Conservation (phyloP, 2,113 vertebrate genomes). For the Lophius piscatorius region DNA sequence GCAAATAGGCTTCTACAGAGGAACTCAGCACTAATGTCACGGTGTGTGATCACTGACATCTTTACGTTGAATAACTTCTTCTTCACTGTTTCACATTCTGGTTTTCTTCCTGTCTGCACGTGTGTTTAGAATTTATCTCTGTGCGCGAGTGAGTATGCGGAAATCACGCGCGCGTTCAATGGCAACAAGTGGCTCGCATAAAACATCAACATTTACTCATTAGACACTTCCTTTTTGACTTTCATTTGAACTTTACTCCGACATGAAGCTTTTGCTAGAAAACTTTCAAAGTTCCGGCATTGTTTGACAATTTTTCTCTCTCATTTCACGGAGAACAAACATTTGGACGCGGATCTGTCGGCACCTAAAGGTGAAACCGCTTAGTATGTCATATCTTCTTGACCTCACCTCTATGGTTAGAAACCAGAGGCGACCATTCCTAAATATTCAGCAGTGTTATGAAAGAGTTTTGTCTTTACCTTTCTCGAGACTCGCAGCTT, state of each 20-base stretch:
- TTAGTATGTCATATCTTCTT: no score
- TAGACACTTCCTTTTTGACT: accelerated
- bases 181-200: background rate
- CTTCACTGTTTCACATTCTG: background rate
- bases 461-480: conserved; percentile 52
- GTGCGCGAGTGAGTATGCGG: conserved; percentile 36
- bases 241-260: background rate
- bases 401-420: no score
- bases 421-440: no score
- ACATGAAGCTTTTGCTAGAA: background rate
- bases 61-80: background rate
- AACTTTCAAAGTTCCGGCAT: background rate
- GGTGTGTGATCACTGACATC: background rate
- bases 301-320: background rate
- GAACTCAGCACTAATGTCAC: background rate
- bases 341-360: accelerated
- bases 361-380: accelerated
- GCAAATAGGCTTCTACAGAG: conserved; percentile 22
- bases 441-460: background rate
- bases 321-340: background rate
- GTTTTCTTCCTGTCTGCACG: background rate
- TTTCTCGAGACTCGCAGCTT: conserved; percentile 30
- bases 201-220: background rate
- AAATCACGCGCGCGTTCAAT: conserved; percentile 27
- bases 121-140: background rate